Evolutionary conservation across 1,140 invertebrate species (phyloP).

Genomic region (Megalonaias nervosa): DNA sequence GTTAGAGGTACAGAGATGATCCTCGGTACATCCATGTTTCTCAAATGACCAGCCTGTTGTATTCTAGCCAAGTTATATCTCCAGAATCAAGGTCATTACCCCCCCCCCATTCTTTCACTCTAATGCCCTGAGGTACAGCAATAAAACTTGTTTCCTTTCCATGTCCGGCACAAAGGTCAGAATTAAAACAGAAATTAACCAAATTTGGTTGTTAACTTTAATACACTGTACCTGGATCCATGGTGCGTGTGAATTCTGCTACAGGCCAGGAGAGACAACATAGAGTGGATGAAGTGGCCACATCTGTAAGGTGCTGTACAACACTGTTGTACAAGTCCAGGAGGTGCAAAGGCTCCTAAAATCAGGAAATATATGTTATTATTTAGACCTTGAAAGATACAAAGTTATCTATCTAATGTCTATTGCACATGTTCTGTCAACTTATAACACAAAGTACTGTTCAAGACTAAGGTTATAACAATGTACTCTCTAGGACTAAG

Average conservation of each 20-base stretch:
- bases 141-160: too few relatives aligned
- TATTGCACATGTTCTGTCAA: not conserved
- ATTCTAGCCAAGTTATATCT: too few relatives aligned
- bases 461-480: too few relatives aligned
- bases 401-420: not conserved
- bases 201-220: not conserved
- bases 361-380: not conserved
- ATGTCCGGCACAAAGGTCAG: too few relatives aligned
- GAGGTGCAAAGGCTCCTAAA: slow-evolving; percentile 49
- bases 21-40: too few relatives aligned
- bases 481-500: too few relatives aligned
- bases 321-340: slow-evolving; percentile 59
- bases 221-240: not conserved
- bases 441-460: not conserved
- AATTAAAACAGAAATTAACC: too few relatives aligned
- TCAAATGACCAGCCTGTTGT: too few relatives aligned
- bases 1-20: too few relatives aligned
- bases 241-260: slow-evolving; percentile 44
- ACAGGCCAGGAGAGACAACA: slow-evolving; percentile 55
- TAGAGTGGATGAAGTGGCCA: slow-evolving; percentile 34
- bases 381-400: not conserved
- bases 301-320: slow-evolving; percentile 43
- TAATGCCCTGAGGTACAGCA: too few relatives aligned
- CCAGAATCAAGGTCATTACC: too few relatives aligned
- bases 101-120: too few relatives aligned